These are phyloP conservation scores for Platorchestia sp. DNA, from an alignment of 1,140 invertebrate genomes.

Conservation along the genomic window DNA sequence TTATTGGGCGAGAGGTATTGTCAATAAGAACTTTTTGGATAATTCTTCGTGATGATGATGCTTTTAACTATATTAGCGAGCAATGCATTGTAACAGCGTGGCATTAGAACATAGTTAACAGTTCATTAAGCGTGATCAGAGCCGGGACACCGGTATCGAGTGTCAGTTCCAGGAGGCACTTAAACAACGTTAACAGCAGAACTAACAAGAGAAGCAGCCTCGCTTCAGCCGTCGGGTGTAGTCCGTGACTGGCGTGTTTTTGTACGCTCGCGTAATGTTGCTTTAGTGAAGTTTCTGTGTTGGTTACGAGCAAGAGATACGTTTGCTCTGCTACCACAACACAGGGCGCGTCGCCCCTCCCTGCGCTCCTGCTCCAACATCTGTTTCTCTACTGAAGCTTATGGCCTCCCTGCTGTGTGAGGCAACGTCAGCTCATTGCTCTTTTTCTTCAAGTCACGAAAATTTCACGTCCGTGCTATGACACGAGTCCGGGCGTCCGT, in stretches of 20 bases:
- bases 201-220: neutral
- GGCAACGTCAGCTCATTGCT: neutral
- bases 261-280: neutral
- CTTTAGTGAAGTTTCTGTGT: slow-evolving; percentile 50
- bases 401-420: neutral
- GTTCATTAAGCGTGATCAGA: neutral
- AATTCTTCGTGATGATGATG: no score
- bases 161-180: neutral
- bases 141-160: neutral
- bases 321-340: slow-evolving; percentile 36
- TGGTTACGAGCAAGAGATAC: slow-evolving; percentile 51
- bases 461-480: neutral
- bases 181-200: slow-evolving; percentile 1
- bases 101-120: neutral
- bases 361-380: neutral
- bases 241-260: slow-evolving; percentile 42
- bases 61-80: no score
- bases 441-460: neutral
- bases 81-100: neutral
- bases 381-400: slow-evolving; percentile 39
- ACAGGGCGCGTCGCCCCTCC: neutral
- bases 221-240: neutral
- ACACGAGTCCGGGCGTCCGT: neutral
- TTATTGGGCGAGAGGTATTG: no score
- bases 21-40: no score